These are phyloP conservation scores for Ylistrum balloti DNA, from an alignment of 1,140 invertebrate species.

Conservation along the genomic window DNA sequence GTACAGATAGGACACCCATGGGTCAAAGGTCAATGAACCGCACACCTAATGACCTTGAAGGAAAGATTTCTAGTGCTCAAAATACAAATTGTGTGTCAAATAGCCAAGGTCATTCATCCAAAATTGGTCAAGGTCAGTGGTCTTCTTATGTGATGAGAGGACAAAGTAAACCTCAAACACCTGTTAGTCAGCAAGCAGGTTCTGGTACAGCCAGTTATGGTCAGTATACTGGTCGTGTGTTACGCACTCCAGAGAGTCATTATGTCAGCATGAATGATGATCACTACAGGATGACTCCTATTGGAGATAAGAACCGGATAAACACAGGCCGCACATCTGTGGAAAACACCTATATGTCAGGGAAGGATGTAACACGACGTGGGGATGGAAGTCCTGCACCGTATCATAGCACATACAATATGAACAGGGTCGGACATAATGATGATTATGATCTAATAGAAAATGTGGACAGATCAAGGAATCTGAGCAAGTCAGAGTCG, in stretches of 20 bases:
- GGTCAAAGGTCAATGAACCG: not conserved
- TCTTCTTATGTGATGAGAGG: not conserved
- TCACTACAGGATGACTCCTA: not conserved
- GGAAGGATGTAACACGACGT: constrained; percentile 46
- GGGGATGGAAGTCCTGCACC: constrained; percentile 15
- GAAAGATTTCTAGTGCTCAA: constrained; percentile 1
- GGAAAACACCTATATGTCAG: constrained; percentile 64
- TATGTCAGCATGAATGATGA: constrained; percentile 18
- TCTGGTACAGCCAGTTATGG: not conserved
- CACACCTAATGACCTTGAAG: not conserved
- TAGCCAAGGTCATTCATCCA: not conserved
- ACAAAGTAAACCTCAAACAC: not conserved
- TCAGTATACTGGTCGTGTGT: constrained; percentile 2
- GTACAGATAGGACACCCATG: constrained; percentile 57
- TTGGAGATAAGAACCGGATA: not conserved
- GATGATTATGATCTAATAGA: constrained; percentile 5
- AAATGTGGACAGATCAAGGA: constrained; percentile 23
- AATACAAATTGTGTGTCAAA: constrained; percentile 2
- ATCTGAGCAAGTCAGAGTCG: constrained; percentile 61
- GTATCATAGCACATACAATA: constrained; percentile 52
- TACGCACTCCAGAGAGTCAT: constrained; percentile 17
- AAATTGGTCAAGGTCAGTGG: constrained; percentile 5
- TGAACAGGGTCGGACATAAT: constrained; percentile 49
- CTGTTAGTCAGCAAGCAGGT: not conserved
- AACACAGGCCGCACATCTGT: not conserved